These are phyloP conservation scores for Otis tarda DNA, from an alignment of 2,113 vertebrate species.

Conservation along the genomic window DNA sequence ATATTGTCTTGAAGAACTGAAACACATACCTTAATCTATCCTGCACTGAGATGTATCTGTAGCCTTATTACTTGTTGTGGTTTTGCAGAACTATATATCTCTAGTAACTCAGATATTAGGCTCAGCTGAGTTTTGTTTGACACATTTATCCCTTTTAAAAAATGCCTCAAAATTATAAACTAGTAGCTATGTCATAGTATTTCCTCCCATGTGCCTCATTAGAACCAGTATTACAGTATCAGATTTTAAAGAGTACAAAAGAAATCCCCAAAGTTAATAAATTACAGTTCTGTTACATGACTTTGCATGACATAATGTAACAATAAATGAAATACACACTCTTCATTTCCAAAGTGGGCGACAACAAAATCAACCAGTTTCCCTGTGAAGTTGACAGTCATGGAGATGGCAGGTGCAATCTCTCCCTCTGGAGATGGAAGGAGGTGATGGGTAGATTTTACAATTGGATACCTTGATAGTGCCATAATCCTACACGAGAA, in stretches of 20 bases:
- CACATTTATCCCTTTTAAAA: not conserved
- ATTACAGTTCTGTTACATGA: not conserved
- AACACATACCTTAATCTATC: not conserved
- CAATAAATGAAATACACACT: slow-evolving; percentile 60
- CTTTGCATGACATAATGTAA: not conserved
- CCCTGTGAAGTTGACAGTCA: slow-evolving; percentile 72
- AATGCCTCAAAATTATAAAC: not conserved
- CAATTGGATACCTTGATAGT: slow-evolving; percentile 73
- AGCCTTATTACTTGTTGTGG: not conserved
- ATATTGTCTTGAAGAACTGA: not conserved
- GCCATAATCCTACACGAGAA: slow-evolving; percentile 69
- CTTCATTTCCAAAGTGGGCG: slow-evolving; percentile 77
- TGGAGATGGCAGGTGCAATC: slow-evolving; percentile 76
- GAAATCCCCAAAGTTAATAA: not conserved
- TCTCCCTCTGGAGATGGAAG: slow-evolving; percentile 79
- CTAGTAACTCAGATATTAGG: not conserved
- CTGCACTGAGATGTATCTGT: not conserved
- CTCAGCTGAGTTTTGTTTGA: not conserved
- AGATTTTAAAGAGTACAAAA: not conserved
- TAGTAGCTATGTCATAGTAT: not conserved
- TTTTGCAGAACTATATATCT: not conserved
- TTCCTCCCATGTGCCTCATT: not conserved
- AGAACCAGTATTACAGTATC: not conserved
- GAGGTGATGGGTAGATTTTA: slow-evolving; percentile 76
- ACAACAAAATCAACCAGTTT: slow-evolving; percentile 75